Base-by-base conservation (phyloP, 2,113 vertebrate genomes). In the Electrona antarctica region DNA sequence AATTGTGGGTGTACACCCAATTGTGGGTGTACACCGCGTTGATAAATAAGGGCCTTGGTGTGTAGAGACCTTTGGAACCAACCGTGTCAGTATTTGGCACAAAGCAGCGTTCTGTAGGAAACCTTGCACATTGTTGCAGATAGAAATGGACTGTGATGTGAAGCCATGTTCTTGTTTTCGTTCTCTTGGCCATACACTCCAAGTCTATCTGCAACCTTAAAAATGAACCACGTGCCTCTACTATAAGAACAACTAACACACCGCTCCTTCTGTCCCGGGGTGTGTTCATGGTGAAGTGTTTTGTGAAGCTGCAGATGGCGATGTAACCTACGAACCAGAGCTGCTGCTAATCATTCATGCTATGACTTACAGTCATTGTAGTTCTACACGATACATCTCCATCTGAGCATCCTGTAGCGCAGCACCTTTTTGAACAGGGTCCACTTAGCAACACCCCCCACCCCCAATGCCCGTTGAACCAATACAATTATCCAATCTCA, bases 141-240 rank as follows among this genome's bases (percentile, higher is more conserved):
- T 62, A 67, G 75, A 82, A 60, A 81, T 82, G 82, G 87, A 87
- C 59, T 64, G 76, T 49, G 0, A 9, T 3, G 0, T 60, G 7
- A 71, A 78, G 69, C 73, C 66, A 71, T 77, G 62, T 73, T 70
- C 54, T 33, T 28, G 48, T 72, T 50, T 13, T 11, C 45, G 0
- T 73, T 58, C 12, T 71, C 47, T 41, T 0, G 0, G 66, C 8
- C 64, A 50, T 71, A 72, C 82, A 61, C 76, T 87, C 72, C 81
- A 76, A 77, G 74, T 85, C 77, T 80, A 70, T 74, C 83, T 90
- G 83, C 83, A 85, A 78, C 83, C 70, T 78, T 79, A 48, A 86
- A 56, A 83, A 82, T 76, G 76, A 78, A 85, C 88, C 76, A 47
- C 75, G 87, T 92, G 90, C 89, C 90, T 90, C 90, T 90, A 82